Evolutionary conservation across 2,797 vertebrate species (phyloP).

Genomic region (Crenuchus spilurus): DNA sequence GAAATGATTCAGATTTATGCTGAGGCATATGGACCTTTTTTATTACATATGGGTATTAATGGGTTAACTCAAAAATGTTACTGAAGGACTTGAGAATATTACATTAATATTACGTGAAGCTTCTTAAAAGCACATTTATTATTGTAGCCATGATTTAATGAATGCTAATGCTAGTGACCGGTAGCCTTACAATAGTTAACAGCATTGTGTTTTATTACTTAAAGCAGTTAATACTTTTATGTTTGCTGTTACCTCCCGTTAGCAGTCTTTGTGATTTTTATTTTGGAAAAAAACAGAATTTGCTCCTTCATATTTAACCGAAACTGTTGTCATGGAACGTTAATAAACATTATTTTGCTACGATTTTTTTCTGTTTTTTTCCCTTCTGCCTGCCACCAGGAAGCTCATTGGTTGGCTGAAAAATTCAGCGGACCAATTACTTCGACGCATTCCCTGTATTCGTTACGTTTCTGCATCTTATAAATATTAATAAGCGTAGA

Average conservation of each 20-base stretch:
- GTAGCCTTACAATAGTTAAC: not conserved
- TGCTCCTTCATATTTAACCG: not conserved
- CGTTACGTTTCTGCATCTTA: not conserved
- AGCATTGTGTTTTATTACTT: not conserved
- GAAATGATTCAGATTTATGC: too few relatives aligned
- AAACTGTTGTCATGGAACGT: constrained; percentile 15
- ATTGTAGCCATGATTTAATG: not conserved
- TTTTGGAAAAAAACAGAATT: not conserved
- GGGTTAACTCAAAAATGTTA: not conserved
- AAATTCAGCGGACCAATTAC: constrained; percentile 30
- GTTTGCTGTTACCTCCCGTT: not conserved
- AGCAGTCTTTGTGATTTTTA: not conserved
- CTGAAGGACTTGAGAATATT: not conserved
- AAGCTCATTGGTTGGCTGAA: constrained; percentile 17
- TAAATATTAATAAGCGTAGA: constrained; percentile 26
- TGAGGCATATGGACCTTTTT: too few relatives aligned
- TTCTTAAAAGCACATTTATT: not conserved
- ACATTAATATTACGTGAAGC: not conserved
- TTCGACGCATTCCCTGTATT: not conserved
- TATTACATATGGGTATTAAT: not conserved
- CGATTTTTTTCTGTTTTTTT: not conserved
- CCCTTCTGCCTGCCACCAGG: too few relatives aligned
- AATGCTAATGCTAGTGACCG: not conserved
- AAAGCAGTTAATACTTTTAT: not conserved
- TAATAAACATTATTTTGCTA: constrained; percentile 43